These are phyloP conservation scores for Bucco capensis DNA, from an alignment of 2,113 vertebrate genomes.

Conservation along the genomic window DNA sequence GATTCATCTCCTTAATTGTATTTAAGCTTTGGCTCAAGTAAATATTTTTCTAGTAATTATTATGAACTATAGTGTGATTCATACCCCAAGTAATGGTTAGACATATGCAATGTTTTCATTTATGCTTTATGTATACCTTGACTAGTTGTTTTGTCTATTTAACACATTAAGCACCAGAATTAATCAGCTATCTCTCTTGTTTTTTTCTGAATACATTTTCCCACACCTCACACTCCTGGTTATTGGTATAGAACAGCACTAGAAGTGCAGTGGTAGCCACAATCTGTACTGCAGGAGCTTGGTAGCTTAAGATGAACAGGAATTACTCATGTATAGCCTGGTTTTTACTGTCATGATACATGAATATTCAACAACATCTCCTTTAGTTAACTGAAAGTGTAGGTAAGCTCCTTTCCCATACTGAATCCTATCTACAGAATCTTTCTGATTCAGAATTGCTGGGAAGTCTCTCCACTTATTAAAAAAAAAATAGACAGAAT, in stretches of 20 bases:
- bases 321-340: background rate
- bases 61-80: background rate
- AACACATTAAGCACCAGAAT: background rate
- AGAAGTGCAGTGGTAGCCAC: background rate
- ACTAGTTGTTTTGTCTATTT: background rate
- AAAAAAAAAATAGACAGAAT: background rate
- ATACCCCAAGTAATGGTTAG: background rate
- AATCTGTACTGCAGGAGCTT: background rate
- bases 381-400: background rate
- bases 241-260: background rate
- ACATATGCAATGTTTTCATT: background rate
- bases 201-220: background rate
- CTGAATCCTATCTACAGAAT: background rate
- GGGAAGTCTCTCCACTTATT: background rate
- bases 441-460: background rate
- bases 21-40: background rate
- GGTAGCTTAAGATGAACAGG: background rate
- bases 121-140: background rate
- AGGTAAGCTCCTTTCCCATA: background rate
- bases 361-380: background rate
- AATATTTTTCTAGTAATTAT: background rate
- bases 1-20: background rate
- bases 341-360: background rate
- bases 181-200: background rate
- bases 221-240: background rate